These are phyloP conservation scores for Cololabis saira DNA, from an alignment of 2,113 vertebrate species.

Conservation along the genomic window DNA sequence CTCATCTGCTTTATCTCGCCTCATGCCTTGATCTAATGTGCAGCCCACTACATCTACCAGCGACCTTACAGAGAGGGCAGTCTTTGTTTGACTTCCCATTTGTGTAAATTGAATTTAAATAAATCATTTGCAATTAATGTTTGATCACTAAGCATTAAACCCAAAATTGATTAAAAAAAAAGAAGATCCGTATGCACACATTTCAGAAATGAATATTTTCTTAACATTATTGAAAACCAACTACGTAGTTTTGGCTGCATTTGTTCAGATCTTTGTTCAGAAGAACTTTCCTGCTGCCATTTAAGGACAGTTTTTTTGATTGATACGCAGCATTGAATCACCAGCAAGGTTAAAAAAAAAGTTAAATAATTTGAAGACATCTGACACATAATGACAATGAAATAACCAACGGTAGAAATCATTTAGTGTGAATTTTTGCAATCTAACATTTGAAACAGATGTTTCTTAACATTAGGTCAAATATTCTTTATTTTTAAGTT, in stretches of 20 bases:
- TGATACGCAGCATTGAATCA: too few species aligned
- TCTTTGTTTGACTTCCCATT: conserved; percentile 24
- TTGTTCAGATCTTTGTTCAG: not conserved
- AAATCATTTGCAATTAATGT: not conserved
- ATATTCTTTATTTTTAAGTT: too few species aligned
- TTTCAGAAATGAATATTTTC: not conserved
- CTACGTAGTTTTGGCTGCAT: not conserved
- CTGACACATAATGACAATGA: too few species aligned
- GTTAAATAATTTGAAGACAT: too few species aligned
- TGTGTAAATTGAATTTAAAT: conserved; percentile 36
- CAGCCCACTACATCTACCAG: conserved; percentile 26
- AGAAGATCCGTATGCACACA: not conserved
- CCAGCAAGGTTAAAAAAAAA: too few species aligned
- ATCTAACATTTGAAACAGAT: too few species aligned
- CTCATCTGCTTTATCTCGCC: conserved; percentile 62
- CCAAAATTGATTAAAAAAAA: conserved; percentile 1
- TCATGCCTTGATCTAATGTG: conserved; percentile 29
- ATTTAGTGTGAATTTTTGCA: too few species aligned
- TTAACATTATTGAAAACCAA: not conserved
- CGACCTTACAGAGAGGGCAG: conserved; percentile 42
- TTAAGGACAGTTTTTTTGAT: too few species aligned
- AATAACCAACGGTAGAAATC: too few species aligned
- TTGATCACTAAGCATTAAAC: conserved; percentile 5
- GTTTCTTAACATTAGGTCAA: too few species aligned
- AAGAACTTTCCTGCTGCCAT: too few species aligned